phyloP scores from a whole-genome alignment of 1,140 invertebrate genomes.

The Hyphantria cunea region DNA sequence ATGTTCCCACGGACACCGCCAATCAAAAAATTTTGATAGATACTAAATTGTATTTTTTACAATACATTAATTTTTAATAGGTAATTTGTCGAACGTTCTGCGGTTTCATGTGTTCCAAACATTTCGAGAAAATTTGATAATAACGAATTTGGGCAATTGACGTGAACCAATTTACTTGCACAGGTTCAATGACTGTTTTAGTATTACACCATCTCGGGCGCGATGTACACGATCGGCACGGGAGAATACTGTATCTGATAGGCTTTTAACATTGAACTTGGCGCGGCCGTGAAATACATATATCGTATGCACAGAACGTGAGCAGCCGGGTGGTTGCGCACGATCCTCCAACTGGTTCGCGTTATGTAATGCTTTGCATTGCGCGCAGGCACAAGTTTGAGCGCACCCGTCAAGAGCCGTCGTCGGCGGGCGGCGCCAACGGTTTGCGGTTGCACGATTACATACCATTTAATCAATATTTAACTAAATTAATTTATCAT shows the following conservation, averaged over 20 bases:
- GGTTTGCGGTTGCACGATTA: constrained; percentile 34
- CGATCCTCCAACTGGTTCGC: constrained; percentile 56
- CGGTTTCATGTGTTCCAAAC: constrained; percentile 28
- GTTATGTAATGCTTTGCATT: constrained; percentile 56
- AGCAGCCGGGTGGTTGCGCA: constrained; percentile 25
- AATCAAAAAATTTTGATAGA: constrained; percentile 64
- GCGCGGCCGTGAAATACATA: constrained; percentile 30
- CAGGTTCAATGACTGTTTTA: constrained; percentile 32
- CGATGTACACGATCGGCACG: constrained; percentile 9
- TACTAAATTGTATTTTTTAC: constrained; percentile 65
- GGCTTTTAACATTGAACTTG: constrained; percentile 31
- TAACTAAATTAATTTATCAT: constrained; percentile 8
- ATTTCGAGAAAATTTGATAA: constrained; percentile 9
- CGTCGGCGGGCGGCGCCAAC: constrained; percentile 44
- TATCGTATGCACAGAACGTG: constrained; percentile 29
- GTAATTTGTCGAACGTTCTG: constrained; percentile 36
- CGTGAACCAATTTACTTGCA: constrained; percentile 19
- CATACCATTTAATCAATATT: constrained; percentile 33
- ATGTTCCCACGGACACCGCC: constrained; percentile 65
- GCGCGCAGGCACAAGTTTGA: constrained; percentile 18
- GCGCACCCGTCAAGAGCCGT: constrained; percentile 5
- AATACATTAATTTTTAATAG: constrained; percentile 40
- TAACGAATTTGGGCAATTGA: constrained; percentile 21
- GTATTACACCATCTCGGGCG: background rate
- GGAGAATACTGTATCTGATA: constrained; percentile 26